These are phyloP conservation scores for Papilio polytes DNA, from an alignment of 1,140 invertebrate species.

Conservation along the genomic window DNA sequence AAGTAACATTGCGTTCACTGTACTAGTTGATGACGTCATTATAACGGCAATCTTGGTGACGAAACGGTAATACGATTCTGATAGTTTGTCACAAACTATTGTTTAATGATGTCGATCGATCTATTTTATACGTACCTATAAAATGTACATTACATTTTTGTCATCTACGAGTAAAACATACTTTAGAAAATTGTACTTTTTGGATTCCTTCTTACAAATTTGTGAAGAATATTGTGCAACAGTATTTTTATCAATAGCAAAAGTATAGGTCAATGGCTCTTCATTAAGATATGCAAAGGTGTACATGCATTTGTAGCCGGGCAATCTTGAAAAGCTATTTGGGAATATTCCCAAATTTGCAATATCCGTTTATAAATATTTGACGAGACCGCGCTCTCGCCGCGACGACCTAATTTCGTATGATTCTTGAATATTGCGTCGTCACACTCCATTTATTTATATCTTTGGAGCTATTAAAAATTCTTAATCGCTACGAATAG, in stretches of 20 bases:
- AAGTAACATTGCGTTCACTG: not conserved
- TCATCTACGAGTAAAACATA: too few species aligned
- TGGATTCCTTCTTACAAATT: too few species aligned
- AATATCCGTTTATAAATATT: constrained; percentile 53
- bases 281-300: not conserved
- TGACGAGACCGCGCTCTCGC: constrained; percentile 40
- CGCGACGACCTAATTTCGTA: constrained; percentile 46
- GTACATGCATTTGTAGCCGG: constrained; percentile 13
- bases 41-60: constrained; percentile 8
- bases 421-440: constrained; percentile 30
- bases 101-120: not conserved
- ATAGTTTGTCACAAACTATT: constrained; percentile 6
- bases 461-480: constrained; percentile 12
- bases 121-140: constrained; percentile 2
- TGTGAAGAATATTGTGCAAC: not conserved
- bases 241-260: not conserved
- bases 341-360: constrained; percentile 53
- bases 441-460: not conserved
- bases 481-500: not conserved
- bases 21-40: constrained; percentile 5
- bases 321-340: constrained; percentile 45
- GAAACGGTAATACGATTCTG: constrained; percentile 17
- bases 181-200: not conserved
- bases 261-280: not conserved
- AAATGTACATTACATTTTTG: not conserved